Conservation (phyloP, 2,797 vertebrate genomes). For the Amazona finschi region DNA sequence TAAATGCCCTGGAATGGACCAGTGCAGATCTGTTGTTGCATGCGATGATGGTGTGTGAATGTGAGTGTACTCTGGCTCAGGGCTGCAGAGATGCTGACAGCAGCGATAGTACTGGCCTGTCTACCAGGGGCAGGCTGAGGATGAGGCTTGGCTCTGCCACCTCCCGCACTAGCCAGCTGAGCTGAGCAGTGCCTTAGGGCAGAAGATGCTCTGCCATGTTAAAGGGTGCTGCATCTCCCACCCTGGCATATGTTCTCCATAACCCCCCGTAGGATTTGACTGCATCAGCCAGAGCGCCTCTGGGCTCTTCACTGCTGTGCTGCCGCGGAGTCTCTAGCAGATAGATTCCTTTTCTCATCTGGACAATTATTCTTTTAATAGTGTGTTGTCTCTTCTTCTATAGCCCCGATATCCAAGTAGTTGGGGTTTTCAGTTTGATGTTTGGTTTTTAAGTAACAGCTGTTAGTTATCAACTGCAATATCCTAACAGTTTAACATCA, state of each 20-base stretch:
- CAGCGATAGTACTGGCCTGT: background rate
- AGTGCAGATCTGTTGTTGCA: rapidly evolving
- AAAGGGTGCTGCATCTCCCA: background rate
- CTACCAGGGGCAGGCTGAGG: background rate
- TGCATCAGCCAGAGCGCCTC: background rate
- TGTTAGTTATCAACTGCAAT: background rate
- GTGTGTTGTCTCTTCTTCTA: background rate
- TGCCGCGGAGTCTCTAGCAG: background rate
- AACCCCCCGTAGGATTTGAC: background rate
- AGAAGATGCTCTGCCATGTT: background rate
- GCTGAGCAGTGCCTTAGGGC: background rate
- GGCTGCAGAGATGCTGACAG: background rate
- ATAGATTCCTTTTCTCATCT: background rate
- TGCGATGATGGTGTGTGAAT: rapidly evolving
- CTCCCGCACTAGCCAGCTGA: background rate
- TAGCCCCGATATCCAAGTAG: background rate
- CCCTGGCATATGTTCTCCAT: slow-evolving; percentile 36
- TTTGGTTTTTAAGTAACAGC: background rate
- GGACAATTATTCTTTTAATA: background rate
- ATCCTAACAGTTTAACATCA: background rate
- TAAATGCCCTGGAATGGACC: rapidly evolving
- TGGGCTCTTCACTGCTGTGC: rapidly evolving
- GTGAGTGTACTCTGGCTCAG: background rate
- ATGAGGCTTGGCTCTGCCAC: background rate
- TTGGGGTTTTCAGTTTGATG: background rate